Evolutionary conservation across 2,797 vertebrate genomes (phyloP).

Genomic region (Crocodylus rhombifer): DNA sequence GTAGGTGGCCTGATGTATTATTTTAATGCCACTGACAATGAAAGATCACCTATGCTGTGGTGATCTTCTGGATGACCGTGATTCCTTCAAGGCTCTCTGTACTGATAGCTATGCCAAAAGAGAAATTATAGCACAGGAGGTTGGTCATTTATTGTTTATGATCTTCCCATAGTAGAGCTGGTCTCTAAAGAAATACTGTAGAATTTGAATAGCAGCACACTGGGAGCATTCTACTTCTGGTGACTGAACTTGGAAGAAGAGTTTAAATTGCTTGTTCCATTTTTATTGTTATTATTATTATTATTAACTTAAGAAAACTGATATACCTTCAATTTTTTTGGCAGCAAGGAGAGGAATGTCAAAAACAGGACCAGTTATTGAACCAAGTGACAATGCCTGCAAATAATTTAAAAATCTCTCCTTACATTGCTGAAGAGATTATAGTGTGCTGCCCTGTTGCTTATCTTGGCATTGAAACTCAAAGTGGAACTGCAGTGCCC

Average conservation of each 20-base stretch:
- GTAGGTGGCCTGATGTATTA: not conserved
- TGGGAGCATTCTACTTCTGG: not conserved
- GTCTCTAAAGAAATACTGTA: not conserved
- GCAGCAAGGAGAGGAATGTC: not conserved
- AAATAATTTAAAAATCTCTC: not conserved
- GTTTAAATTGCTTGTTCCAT: not conserved
- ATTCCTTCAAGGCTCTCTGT: not conserved
- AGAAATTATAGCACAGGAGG: not conserved
- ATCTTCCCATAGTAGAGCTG: accelerated
- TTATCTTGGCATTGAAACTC: not conserved
- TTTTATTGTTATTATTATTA: not conserved
- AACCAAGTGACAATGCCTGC: not conserved
- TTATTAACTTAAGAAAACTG: not conserved
- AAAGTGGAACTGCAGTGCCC: not conserved
- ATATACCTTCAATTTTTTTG: not conserved
- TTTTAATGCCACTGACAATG: not conserved
- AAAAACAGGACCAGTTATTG: not conserved
- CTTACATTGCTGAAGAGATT: not conserved
- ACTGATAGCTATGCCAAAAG: not conserved
- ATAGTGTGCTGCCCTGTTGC: not conserved
- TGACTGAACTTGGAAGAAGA: not conserved
- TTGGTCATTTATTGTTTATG: not conserved
- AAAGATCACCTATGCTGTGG: not conserved
- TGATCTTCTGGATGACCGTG: not conserved
- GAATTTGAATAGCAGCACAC: not conserved